Base-by-base conservation (phyloP, 2,888 invertebrate genomes). In the Pandemis heparana region DNA sequence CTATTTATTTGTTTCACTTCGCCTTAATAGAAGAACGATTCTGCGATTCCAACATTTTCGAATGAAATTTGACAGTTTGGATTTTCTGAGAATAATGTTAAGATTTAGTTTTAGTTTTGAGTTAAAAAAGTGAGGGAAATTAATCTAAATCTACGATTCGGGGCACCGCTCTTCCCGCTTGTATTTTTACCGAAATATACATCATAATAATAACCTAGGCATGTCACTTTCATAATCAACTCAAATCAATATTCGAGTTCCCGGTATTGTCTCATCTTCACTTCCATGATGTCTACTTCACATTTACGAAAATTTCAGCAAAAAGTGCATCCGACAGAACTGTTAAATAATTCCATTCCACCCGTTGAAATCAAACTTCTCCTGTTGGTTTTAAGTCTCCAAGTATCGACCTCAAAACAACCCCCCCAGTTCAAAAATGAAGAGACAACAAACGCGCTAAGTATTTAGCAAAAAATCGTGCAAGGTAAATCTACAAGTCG, bases 401-500 rank as follows among this genome's bases (percentile, higher is more conserved):
- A 23, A 56, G 18, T 18, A 56, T 23, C 23, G 62, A 12, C 39
- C 14, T 16, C 41, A 7, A 32, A 39, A 61, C n/a, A 61, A 1
- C n/a, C n/a, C 2, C 12, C 16, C 53, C 18, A 8, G 14, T 38
- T 64, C 48, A 14, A 51, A 65, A 65, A 16, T 12, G 14, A 65
- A 51, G 51, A 65, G 65, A 65, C 48, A 65, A 51, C 38, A 65
- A 61, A 62, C 68, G 32, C 39, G 74, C 69, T 74, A 70, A 74
- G 70, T 65, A 70, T 38, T 69, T 65, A 48, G 74, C 74, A 74
- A 74, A 74, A 72, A 74, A 69, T 65, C 74, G 69, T 74, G 70
- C 70, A 41, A 61, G 65, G 53, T 62, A 67, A 72, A 72, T 71
- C 73, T 64, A 72, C 72, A 32, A 68, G 72, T 68, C 73, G 65